Conservation (phyloP, 2,888 invertebrate species). For the Agrochola litura region DNA sequence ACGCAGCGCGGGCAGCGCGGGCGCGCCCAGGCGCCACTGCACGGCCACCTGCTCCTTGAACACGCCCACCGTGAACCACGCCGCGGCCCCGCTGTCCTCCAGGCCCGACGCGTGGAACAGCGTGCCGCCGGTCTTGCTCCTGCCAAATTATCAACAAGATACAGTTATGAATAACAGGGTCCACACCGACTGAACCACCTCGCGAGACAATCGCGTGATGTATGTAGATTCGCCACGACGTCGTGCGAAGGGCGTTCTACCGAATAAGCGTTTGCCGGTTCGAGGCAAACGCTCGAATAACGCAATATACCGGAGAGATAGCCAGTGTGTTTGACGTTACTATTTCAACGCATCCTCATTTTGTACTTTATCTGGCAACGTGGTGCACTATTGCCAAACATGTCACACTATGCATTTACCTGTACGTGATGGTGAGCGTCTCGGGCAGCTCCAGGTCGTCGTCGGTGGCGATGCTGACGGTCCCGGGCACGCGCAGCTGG, state of each 20-base stretch:
- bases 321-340: too few relatives aligned
- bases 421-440: conserved; percentile 58
- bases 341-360: neutral
- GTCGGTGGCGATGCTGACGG: conserved; percentile 58
- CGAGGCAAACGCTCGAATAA: neutral
- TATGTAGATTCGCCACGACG: neutral
- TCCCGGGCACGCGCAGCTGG: conserved; percentile 85
- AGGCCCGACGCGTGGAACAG: conserved; percentile 92
- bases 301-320: neutral
- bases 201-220: too few relatives aligned
- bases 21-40: conserved; percentile 91
- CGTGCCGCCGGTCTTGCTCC: conserved; percentile 94
- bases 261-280: neutral
- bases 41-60: conserved; percentile 93
- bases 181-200: neutral
- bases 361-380: neutral
- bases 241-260: neutral
- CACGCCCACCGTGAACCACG: conserved; percentile 92
- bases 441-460: conserved; percentile 55
- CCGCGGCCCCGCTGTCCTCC: conserved; percentile 63
- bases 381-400: neutral
- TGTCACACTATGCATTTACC: conserved; percentile 10
- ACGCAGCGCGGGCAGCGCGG: conserved; percentile 74
- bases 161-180: too few relatives aligned
- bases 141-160: conserved; percentile 55